phyloP scores from a whole-genome alignment of 2,113 vertebrate species.

The Chaetops frenatus region DNA sequence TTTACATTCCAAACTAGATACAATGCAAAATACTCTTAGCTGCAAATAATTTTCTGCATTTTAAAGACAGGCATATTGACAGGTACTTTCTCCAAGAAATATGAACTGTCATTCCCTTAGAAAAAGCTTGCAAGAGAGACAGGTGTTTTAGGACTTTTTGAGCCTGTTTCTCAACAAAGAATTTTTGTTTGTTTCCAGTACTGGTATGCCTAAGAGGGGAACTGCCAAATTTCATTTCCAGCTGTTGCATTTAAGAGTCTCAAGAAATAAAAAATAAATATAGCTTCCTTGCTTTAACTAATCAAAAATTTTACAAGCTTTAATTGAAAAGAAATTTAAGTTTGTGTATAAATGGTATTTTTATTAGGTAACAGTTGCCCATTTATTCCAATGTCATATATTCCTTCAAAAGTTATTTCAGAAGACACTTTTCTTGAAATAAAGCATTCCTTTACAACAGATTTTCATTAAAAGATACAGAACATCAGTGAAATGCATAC shows the following conservation, averaged over 20 bases:
- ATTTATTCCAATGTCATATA: not conserved
- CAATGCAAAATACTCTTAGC: not conserved
- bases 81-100: not conserved
- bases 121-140: not conserved
- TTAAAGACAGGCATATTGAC: not conserved
- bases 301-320: not conserved
- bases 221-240: not conserved
- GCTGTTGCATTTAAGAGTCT: not conserved
- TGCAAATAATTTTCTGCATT: not conserved
- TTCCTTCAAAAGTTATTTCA: not conserved
- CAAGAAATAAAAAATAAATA: not conserved
- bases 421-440: not conserved
- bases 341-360: not conserved
- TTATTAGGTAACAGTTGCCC: not conserved
- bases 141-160: not conserved
- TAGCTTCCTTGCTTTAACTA: not conserved
- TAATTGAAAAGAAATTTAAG: not conserved
- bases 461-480: conserved; percentile 5
- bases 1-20: not conserved
- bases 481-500: not conserved
- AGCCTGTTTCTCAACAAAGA: not conserved
- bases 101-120: not conserved
- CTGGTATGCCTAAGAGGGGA: not conserved
- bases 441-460: not conserved
- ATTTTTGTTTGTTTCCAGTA: not conserved